Evolutionary conservation across 1,140 invertebrate genomes (phyloP), one percentile per base, ranked within the genome.

Genomic region (Drosophila aff.): DNA sequence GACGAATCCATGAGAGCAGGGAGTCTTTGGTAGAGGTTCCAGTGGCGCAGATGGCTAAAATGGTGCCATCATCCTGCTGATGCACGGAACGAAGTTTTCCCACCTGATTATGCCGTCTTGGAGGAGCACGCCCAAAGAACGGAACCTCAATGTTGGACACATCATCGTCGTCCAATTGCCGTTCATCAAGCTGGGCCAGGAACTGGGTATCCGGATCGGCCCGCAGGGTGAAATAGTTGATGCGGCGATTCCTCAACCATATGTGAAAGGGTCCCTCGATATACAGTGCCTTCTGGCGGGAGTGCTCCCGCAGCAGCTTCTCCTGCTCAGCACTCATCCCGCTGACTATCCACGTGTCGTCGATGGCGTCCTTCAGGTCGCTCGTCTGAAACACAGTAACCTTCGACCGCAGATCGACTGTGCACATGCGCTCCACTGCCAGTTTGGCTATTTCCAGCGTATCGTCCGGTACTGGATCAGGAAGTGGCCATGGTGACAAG

Each of bases 341-440:
- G 93, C 97, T 98, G 0, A 99, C 96, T 74, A 99, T 97, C 97
- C 98, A 99, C 0, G 98, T 99, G 82, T 98, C 95, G 71, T 99
- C 98, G 10, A 97, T 90, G 6, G 97, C 95, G 82, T 97, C 96
- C 78, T 95, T 94, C 28, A 98, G 93, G 75, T 96, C 94, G 82
- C 94, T 93, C 47, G 96, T 96, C 92, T 97, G 93, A 93, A 95
- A 96, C 55, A 97, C 93, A 6, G 94, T 94, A 33, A 99, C 93
- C 81, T 95, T 94, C 40, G 95, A 96, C 65, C 96, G 95, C 15
- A 96, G 85, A 94, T 99, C 99, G n/a, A 97, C 95, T 61, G 96
- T 96, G 50, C 95, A 96, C 92, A 99, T 99, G 86, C 98, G 95
- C 75, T 96, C 93, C 41, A 99, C 95, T 1, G 98, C 98, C 31